Conservation (phyloP, 2,113 vertebrate genomes). For the Pomatostomus ruficeps region DNA sequence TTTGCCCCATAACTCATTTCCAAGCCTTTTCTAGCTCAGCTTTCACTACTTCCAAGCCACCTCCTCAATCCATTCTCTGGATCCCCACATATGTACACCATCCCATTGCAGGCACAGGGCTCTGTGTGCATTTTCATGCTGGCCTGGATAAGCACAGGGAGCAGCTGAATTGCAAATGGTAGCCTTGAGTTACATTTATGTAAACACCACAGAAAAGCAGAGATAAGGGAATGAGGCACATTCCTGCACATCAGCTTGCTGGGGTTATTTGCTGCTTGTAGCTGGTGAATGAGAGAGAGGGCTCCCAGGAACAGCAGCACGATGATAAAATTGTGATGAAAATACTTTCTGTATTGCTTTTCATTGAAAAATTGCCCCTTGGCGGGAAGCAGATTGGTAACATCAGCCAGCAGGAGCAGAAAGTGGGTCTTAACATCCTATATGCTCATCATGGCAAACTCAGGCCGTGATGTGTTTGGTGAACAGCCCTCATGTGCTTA, state of each 20-base stretch:
- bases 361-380: slow-evolving; percentile 38
- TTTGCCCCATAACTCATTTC: not conserved
- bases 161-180: not conserved
- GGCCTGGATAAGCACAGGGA: not conserved
- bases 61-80: not conserved
- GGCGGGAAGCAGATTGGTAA: slow-evolving; percentile 3
- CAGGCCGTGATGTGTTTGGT: not conserved
- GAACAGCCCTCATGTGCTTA: not conserved
- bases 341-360: slow-evolving; percentile 36
- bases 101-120: accelerated
- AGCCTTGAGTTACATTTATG: slow-evolving; percentile 35
- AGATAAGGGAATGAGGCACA: not conserved
- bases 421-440: not conserved
- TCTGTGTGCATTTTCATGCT: not conserved
- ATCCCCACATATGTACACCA: not conserved
- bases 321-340: slow-evolving; percentile 31
- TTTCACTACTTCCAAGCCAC: not conserved
- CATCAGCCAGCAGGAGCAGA: not conserved
- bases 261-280: not conserved
- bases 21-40: not conserved
- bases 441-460: not conserved
- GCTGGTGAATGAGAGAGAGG: not conserved
- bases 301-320: not conserved
- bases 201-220: not conserved
- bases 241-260: not conserved